These are phyloP conservation scores for Hyles euphorbiae DNA, from an alignment of 1,140 invertebrate genomes.

Conservation along the genomic window DNA sequence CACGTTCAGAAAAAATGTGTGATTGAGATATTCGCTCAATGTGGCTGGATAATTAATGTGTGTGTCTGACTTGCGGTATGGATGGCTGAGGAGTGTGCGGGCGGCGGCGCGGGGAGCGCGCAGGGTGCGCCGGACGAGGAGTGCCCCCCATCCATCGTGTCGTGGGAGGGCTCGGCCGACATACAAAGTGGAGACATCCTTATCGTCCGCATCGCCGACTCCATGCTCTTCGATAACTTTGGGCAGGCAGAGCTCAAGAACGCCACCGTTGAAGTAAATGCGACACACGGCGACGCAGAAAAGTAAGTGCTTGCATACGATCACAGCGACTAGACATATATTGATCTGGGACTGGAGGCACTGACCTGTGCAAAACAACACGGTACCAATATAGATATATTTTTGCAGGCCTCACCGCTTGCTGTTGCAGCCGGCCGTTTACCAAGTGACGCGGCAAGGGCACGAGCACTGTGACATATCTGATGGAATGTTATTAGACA, in stretches of 20 bases:
- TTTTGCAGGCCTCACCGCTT: slow-evolving; percentile 63
- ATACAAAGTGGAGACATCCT: slow-evolving; percentile 82
- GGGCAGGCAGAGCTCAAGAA: slow-evolving; percentile 43
- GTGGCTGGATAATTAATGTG: slow-evolving; percentile 30
- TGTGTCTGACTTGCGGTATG: slow-evolving; percentile 49
- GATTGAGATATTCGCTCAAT: no score
- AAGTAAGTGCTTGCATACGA: slow-evolving; percentile 37
- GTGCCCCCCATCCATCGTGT: slow-evolving; percentile 75
- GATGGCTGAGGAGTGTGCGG: slow-evolving; percentile 75
- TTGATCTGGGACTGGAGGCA: background rate
- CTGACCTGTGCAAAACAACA: slow-evolving; percentile 2
- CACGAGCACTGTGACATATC: slow-evolving; percentile 81
- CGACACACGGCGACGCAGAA: slow-evolving; percentile 33
- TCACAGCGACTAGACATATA: background rate
- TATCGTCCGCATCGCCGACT: slow-evolving; percentile 81
- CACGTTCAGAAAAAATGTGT: no score
- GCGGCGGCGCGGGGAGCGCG: slow-evolving; percentile 36
- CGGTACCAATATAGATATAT: background rate
- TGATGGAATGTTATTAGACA: slow-evolving; percentile 80
- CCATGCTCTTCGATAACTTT: slow-evolving; percentile 65
- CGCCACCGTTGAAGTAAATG: slow-evolving; percentile 40
- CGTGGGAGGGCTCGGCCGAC: slow-evolving; percentile 79
- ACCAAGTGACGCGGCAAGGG: slow-evolving; percentile 80
- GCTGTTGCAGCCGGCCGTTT: slow-evolving; percentile 75
- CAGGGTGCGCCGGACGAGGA: slow-evolving; percentile 46